These are phyloP conservation scores for Heliconius congener DNA, from an alignment of 1,140 invertebrate genomes.

Conservation along the genomic window DNA sequence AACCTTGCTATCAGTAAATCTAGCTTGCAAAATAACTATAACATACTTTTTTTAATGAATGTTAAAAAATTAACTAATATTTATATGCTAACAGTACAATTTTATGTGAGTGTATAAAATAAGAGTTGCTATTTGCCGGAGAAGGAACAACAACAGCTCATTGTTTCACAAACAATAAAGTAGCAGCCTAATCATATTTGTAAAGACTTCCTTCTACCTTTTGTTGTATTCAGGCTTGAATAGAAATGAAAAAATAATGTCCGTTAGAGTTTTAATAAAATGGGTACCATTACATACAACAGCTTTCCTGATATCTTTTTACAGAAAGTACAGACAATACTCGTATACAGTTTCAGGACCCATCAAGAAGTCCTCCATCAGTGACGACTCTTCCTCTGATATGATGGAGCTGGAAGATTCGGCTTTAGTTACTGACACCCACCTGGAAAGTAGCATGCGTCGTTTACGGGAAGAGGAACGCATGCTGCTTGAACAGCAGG, in stretches of 20 bases:
- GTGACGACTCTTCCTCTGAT: slow-evolving; percentile 96
- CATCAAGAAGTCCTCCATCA: slow-evolving; percentile 91
- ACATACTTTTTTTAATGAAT: background rate
- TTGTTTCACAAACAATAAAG: slow-evolving; percentile 19
- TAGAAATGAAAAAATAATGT: slow-evolving; percentile 14
- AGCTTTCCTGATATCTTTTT: background rate
- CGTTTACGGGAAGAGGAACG: slow-evolving; percentile 87
- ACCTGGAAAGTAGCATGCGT: slow-evolving; percentile 80
- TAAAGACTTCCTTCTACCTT: slow-evolving; percentile 13
- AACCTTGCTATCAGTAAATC: too few relatives aligned
- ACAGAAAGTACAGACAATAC: background rate
- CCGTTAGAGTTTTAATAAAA: slow-evolving; percentile 10
- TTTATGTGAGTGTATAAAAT: background rate
- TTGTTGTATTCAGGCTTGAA: slow-evolving; percentile 16
- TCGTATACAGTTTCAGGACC: slow-evolving; percentile 84
- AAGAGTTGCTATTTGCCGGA: background rate
- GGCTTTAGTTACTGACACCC: slow-evolving; percentile 87
- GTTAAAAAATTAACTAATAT: background rate
- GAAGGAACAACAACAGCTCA: background rate
- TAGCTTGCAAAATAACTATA: too few relatives aligned
- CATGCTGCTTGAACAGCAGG: slow-evolving; percentile 64
- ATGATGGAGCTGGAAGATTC: slow-evolving; percentile 97
- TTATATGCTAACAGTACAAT: background rate
- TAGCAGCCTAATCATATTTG: slow-evolving; percentile 19
- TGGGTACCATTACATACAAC: background rate